A percentile compares a stretch with the other conserved stretches of the same genome.
These are phyloP conservation scores for Drosophila helvetica DNA, from an alignment of 2,888 invertebrate genomes.

Conservation along the genomic window DNA sequence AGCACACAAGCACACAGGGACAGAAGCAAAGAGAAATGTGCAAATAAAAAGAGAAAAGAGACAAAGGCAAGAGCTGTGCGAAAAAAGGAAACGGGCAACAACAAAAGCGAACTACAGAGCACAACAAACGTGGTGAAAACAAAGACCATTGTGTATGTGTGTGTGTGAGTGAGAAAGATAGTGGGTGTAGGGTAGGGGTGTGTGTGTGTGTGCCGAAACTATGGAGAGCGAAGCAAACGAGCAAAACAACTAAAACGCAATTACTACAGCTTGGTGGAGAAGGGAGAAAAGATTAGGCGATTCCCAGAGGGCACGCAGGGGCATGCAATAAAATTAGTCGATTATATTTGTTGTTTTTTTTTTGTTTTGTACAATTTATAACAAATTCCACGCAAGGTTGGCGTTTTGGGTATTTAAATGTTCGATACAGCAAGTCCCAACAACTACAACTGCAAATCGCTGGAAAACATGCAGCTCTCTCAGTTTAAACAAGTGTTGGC, in stretches of 20 bases:
- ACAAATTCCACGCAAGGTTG: background rate
- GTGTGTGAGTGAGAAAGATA: background rate
- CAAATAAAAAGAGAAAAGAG: slow-evolving; percentile 45
- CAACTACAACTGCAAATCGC: slow-evolving; percentile 5
- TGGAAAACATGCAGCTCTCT: background rate
- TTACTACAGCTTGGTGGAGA: slow-evolving; percentile 43
- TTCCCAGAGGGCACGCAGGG: too few species aligned
- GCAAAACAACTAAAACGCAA: slow-evolving; percentile 78
- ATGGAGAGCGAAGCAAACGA: slow-evolving; percentile 68
- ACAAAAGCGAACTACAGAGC: slow-evolving; percentile 61
- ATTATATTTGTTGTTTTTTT: background rate
- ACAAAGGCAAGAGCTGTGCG: slow-evolving; percentile 13
- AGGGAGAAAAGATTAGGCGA: background rate
- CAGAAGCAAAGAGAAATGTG: slow-evolving; percentile 58
- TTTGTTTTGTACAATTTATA: background rate
- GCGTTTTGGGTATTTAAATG: too few species aligned
- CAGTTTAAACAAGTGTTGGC: slow-evolving; percentile 12
- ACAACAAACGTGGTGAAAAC: slow-evolving; percentile 63
- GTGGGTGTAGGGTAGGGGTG: background rate
- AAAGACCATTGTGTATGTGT: slow-evolving; percentile 13
- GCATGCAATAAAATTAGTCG: background rate
- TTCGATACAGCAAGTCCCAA: background rate
- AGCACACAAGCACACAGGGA: slow-evolving; percentile 32
- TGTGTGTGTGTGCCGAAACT: slow-evolving; percentile 40
- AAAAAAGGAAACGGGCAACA: slow-evolving; percentile 26